phyloP scores from a whole-genome alignment of 92 coral and sea anemone genomes.

The Bergia puertoricense region DNA sequence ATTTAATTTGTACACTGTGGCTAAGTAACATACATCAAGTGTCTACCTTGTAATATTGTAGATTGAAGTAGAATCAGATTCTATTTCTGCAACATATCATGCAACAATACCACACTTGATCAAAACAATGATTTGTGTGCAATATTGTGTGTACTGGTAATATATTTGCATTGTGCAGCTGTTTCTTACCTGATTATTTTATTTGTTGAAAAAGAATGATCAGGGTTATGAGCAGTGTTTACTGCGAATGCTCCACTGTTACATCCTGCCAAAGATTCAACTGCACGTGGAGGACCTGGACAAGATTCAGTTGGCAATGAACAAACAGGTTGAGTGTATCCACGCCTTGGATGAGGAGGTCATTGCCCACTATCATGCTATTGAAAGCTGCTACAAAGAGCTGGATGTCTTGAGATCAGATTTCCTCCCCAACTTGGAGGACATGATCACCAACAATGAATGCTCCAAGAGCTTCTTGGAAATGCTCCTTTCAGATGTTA shows the following conservation, averaged over 20 bases:
- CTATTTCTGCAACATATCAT: too few relatives aligned
- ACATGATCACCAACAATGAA: slow-evolving; percentile 51
- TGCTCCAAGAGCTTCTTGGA: slow-evolving; percentile 73
- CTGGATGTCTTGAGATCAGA: slow-evolving; percentile 68
- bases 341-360: slow-evolving; percentile 65
- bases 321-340: slow-evolving; percentile 65
- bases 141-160: neutral
- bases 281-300: slow-evolving; percentile 70
- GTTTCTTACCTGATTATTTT: neutral
- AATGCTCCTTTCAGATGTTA: slow-evolving; percentile 66
- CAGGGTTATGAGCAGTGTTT: slow-evolving; percentile 71
- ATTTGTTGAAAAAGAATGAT: neutral
- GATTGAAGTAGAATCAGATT: too few relatives aligned
- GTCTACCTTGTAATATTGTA: too few relatives aligned
- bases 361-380: slow-evolving; percentile 58
- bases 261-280: slow-evolving; percentile 86
- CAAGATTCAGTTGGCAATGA: slow-evolving; percentile 69
- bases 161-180: too few relatives aligned
- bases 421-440: slow-evolving; percentile 70
- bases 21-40: too few relatives aligned
- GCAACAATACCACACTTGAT: too few relatives aligned
- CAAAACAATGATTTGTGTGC: neutral
- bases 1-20: too few relatives aligned
- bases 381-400: slow-evolving; percentile 65
- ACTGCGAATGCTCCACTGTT: slow-evolving; percentile 94